Evolutionary conservation across 2,888 invertebrate genomes (phyloP).

Genomic region (Labia minor): DNA sequence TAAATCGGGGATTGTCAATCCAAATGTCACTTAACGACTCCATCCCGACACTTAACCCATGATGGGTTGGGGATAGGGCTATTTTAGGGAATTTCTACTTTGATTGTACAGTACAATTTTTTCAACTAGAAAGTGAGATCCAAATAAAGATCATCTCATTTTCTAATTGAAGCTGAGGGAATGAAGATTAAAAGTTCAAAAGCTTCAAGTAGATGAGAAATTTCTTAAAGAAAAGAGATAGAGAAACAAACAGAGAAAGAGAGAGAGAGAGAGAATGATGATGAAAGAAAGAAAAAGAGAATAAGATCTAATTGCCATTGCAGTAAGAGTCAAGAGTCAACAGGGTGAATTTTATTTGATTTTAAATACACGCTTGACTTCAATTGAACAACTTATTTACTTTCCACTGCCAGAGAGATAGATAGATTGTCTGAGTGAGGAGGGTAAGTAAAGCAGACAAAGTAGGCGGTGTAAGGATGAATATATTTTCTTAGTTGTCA

Average conservation of each 20-base stretch:
- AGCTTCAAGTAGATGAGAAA: no score
- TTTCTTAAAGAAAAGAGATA: background rate
- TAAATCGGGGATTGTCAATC: constrained; percentile 5
- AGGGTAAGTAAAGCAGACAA: no score
- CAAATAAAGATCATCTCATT: no score
- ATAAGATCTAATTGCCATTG: background rate
- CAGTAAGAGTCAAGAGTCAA: background rate
- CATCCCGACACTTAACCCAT: background rate
- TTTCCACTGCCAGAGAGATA: background rate
- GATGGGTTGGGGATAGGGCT: background rate
- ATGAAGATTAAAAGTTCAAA: no score
- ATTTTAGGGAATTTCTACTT: no score
- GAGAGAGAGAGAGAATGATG: background rate
- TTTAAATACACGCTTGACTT: constrained; percentile 8
- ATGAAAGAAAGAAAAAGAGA: background rate
- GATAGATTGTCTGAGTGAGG: background rate
- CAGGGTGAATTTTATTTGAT: constrained; percentile 13
- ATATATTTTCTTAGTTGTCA: no score
- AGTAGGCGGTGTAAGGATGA: no score
- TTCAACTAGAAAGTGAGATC: no score
- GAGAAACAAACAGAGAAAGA: background rate
- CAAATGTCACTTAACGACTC: background rate
- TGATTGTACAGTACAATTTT: no score
- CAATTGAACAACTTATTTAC: constrained; percentile 13
- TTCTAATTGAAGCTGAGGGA: no score